These are phyloP conservation scores for Heptranchias perlo DNA, from an alignment of 2,113 vertebrate genomes.

Conservation along the genomic window DNA sequence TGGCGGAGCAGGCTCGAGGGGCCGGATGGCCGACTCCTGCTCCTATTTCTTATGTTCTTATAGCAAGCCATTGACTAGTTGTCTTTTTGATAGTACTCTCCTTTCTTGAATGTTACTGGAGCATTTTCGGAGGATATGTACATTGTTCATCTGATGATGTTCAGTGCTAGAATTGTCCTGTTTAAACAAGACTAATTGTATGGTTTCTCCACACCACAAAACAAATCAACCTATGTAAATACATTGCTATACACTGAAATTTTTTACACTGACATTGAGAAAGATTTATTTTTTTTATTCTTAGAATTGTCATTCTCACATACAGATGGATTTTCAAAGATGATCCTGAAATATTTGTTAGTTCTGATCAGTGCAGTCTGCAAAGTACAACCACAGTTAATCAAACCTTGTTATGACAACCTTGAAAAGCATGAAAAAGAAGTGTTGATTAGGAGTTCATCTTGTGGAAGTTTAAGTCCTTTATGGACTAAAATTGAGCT, in stretches of 20 bases:
- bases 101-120: background rate
- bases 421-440: background rate
- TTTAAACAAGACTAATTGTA: background rate
- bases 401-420: background rate
- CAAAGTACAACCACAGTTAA: background rate
- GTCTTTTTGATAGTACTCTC: background rate
- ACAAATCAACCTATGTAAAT: background rate
- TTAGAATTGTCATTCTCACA: background rate
- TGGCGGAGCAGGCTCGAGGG: too few relatives aligned
- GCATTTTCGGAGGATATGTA: background rate
- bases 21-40: too few relatives aligned
- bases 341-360: background rate
- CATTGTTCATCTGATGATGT: background rate
- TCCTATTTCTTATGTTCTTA: background rate
- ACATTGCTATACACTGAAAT: background rate
- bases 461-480: background rate
- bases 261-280: background rate
- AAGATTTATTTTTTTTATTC: background rate
- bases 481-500: background rate
- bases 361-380: background rate
- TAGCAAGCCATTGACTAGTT: background rate
- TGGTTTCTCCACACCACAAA: background rate
- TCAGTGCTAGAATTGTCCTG: background rate
- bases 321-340: background rate
- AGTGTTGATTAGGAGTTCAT: too few relatives aligned